A percentile compares a stretch with the other conserved stretches of the same genome.
Conservation (phyloP, 2,888 invertebrate species). For the Odontocerum albicorne region DNA sequence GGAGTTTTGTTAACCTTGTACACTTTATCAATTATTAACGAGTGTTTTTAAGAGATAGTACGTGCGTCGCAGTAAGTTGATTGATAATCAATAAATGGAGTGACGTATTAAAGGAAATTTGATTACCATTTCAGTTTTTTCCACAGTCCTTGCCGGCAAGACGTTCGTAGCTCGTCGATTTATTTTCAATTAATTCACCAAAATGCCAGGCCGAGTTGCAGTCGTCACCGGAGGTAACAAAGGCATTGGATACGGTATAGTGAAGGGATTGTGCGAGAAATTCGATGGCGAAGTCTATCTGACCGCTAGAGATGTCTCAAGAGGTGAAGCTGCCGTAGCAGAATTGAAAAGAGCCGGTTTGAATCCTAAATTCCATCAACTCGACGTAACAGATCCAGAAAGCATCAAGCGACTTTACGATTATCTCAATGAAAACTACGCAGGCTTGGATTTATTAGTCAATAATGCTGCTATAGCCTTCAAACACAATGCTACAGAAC, state of each 20-base stretch:
- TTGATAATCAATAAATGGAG: too few relatives aligned
- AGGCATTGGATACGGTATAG: slow-evolving; percentile 71
- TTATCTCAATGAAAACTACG: slow-evolving; percentile 61
- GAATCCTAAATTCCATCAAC: slow-evolving; percentile 62
- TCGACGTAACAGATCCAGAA: slow-evolving; percentile 64
- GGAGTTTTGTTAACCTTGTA: too few relatives aligned
- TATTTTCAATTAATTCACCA: too few relatives aligned
- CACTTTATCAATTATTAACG: too few relatives aligned
- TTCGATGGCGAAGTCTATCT: slow-evolving; percentile 71
- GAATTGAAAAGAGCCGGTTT: slow-evolving; percentile 58
- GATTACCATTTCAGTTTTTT: too few relatives aligned
- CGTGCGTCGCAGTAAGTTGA: too few relatives aligned
- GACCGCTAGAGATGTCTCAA: slow-evolving; percentile 61
- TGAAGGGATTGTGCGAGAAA: slow-evolving; percentile 65
- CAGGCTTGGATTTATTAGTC: slow-evolving; percentile 70
- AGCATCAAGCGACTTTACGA: slow-evolving; percentile 62
- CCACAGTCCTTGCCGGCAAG: too few relatives aligned
- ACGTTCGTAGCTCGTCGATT: too few relatives aligned
- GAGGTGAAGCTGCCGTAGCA: slow-evolving; percentile 62
- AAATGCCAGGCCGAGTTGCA: slow-evolving; percentile 44
- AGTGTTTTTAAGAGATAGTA: too few relatives aligned
- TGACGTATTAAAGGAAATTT: too few relatives aligned
- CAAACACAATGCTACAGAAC: slow-evolving; percentile 58
- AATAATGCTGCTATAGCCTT: slow-evolving; percentile 80
- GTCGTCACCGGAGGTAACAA: slow-evolving; percentile 72